Base-by-base conservation (phyloP, 2,888 invertebrate genomes). In the Syrista parreyssii region DNA sequence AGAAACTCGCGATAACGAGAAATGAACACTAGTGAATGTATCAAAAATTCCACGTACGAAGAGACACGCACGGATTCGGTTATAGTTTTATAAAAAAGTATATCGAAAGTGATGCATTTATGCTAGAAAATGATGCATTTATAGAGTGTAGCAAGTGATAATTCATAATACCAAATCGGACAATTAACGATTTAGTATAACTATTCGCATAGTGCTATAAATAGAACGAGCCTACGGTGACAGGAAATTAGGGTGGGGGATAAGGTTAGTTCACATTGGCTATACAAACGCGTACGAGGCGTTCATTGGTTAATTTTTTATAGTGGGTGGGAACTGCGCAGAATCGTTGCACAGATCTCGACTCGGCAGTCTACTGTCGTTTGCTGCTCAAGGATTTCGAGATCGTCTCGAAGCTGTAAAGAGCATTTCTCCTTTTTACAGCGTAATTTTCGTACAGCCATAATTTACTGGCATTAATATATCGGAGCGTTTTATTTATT, bases 321-420 rank as follows among this genome's bases (percentile, higher is more conserved):
- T 55, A 23, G 68, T 73, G 79, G 81, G 83, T 80, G 80, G 83
- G 83, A 76, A 35, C 82, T 86, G 88, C 88, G 88, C 85, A 78
- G 77, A 76, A 33, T 71, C 75, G 77, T 74, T 87, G 88, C 89
- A 88, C 87, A 84, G 36, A 32, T 79, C 74, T 75, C 75, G 75
- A 75, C 76, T 81, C 75, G 81, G 77, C 85, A 88, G 88, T 88
- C 83, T 81, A 79, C 79, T 82, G 80, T 81, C 83, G 84, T 84
- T 86, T 85, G 84, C 86, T 81, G 82, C 82, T 80, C 80, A 82
- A 80, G 76, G 83, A 79, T 74, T 81, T 79, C 81, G 77, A 77
- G 55, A 55, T 55, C 55, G 55, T 55, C 55, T 55, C 55, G 55
- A 55, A 55, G 55, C 55, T 23, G 55, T 55, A 55, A 55, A 55